A percentile compares a stretch with the other conserved stretches of the same genome.
Conservation (phyloP, 2,888 invertebrate genomes). For the Phalera bucephala region DNA sequence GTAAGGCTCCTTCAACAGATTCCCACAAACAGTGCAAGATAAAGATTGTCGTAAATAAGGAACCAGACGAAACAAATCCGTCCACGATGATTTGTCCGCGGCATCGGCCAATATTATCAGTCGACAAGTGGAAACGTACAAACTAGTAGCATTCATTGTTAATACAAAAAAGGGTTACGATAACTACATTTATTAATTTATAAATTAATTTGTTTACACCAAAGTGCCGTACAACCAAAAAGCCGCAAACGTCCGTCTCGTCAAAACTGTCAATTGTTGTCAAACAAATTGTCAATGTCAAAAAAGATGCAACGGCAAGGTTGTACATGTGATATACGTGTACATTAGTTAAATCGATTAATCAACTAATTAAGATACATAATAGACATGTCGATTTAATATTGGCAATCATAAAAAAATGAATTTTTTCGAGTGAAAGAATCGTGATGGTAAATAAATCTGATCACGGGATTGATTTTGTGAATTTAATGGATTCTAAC, state of each 20-base stretch:
- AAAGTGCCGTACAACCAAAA: slow-evolving; percentile 64
- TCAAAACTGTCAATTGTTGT: slow-evolving; percentile 20
- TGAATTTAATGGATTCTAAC: too few species aligned
- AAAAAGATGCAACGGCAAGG: too few species aligned
- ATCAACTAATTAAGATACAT: too few species aligned
- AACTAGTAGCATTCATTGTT: slow-evolving; percentile 90
- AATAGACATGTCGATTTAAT: too few species aligned
- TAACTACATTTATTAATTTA: slow-evolving; percentile 48
- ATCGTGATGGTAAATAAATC: too few species aligned
- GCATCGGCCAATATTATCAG: slow-evolving; percentile 89
- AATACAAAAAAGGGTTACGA: slow-evolving; percentile 43
- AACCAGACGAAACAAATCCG: slow-evolving; percentile 91
- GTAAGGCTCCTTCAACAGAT: slow-evolving; percentile 91
- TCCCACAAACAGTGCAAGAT: slow-evolving; percentile 94
- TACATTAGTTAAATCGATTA: too few species aligned
- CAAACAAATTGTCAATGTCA: slow-evolving; percentile 30
- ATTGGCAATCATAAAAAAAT: too few species aligned
- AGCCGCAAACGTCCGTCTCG: slow-evolving; percentile 66
- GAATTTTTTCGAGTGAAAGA: too few species aligned
- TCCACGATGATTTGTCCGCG: slow-evolving; percentile 88
- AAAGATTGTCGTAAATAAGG: slow-evolving; percentile 93
- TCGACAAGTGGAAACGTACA: slow-evolving; percentile 92
- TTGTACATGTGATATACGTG: too few species aligned
- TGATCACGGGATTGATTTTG: too few species aligned
- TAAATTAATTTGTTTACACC: slow-evolving; percentile 66